phyloP scores from a whole-genome alignment of 2,113 vertebrate species.

The Lonchura striata region DNA sequence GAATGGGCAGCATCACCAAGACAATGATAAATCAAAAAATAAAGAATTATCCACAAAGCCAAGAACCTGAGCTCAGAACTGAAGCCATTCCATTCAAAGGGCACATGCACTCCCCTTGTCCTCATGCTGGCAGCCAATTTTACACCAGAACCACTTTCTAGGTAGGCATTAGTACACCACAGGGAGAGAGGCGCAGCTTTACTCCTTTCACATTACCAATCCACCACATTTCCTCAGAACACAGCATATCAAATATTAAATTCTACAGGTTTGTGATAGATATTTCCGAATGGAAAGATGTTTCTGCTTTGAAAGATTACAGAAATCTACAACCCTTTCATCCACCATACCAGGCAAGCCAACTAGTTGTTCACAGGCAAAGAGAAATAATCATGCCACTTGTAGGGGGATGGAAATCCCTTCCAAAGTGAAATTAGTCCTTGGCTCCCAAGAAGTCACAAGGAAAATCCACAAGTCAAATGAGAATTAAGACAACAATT shows the following conservation, averaged over 20 bases:
- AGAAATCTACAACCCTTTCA: neutral
- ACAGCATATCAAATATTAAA: neutral
- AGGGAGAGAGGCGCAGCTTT: neutral
- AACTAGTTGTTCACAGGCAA: neutral
- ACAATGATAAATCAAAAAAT: neutral
- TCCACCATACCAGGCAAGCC: neutral
- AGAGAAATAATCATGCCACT: neutral
- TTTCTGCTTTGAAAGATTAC: neutral
- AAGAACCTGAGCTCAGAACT: neutral
- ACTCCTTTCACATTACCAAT: neutral
- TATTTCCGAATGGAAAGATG: neutral
- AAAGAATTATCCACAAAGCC: neutral
- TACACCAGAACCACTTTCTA: neutral
- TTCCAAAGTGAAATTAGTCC: neutral
- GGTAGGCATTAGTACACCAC: accelerated
- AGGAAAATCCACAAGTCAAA: neutral
- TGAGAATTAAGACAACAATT: neutral
- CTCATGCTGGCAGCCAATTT: neutral
- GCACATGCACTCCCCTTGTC: neutral
- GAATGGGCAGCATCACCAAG: neutral
- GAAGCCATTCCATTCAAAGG: accelerated
- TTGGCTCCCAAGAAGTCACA: neutral
- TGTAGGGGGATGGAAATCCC: neutral
- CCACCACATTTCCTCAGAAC: neutral
- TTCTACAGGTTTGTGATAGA: neutral